Conservation (phyloP, 2,113 vertebrate species). For the Dipodomys spectabilis region DNA sequence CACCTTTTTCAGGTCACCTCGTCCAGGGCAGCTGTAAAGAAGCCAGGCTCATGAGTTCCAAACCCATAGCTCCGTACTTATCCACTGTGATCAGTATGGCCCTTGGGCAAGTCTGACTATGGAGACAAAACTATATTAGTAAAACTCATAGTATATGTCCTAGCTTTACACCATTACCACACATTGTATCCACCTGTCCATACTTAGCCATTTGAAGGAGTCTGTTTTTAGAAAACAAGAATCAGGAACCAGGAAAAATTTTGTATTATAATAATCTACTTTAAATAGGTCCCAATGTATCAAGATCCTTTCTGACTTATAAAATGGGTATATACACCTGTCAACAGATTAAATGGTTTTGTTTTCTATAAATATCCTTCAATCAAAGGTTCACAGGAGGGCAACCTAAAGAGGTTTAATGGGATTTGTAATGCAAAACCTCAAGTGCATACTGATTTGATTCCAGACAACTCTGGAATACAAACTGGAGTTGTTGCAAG, state of each 20-base stretch:
- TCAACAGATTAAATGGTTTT: not conserved
- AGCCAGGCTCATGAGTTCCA: not conserved
- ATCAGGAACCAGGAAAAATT: not conserved
- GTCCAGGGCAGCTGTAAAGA: not conserved
- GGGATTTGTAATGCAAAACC: constrained; percentile 59
- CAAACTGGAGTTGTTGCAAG: not conserved
- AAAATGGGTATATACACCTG: not conserved
- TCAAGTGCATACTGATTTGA: constrained; percentile 32
- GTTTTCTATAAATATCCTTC: constrained; percentile 40
- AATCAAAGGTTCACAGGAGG: not conserved
- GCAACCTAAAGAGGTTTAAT: constrained; percentile 35
- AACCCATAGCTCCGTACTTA: too few relatives aligned
- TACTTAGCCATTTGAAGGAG: not conserved
- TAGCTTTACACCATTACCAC: not conserved
- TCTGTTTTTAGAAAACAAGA: not conserved
- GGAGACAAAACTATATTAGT: not conserved
- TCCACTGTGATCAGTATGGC: not conserved
- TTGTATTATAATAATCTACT: not conserved
- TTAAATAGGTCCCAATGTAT: not conserved
- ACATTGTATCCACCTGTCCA: not conserved
- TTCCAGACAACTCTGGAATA: constrained; percentile 34
- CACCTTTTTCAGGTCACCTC: not conserved
- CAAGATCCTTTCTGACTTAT: not conserved
- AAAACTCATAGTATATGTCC: not conserved
- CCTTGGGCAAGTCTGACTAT: not conserved